Conservation (phyloP, 2,888 invertebrate species). For the Podotricha telesiphe region DNA sequence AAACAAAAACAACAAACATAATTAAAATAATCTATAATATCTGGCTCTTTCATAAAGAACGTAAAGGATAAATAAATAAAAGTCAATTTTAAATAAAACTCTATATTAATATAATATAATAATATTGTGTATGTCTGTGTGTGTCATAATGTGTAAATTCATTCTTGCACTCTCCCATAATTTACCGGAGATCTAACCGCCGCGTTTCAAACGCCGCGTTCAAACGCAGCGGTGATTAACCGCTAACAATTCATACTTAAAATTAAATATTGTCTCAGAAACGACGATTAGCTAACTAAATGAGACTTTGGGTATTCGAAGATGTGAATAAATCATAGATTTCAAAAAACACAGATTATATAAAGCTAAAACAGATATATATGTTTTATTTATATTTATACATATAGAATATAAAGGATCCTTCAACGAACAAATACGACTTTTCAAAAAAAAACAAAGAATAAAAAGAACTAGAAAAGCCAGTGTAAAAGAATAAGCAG, state of each 20-base stretch:
- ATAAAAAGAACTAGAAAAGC: conserved; percentile 14
- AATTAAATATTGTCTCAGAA: conserved; percentile 28
- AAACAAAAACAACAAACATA: no score
- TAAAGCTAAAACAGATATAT: not conserved
- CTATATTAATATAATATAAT: conserved; percentile 74
- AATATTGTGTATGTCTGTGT: conserved; percentile 57
- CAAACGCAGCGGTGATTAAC: conserved; percentile 9
- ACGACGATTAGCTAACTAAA: conserved; percentile 27
- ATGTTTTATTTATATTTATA: no score
- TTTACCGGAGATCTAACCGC: conserved; percentile 20
- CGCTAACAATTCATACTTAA: conserved; percentile 21
- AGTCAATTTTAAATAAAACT: conserved; percentile 63
- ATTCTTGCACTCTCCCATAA: conserved; percentile 55
- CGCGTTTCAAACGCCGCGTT: conserved; percentile 36
- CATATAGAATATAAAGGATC: conserved; percentile 9
- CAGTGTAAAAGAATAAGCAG: conserved; percentile 18
- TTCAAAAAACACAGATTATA: not conserved
- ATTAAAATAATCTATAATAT: no score
- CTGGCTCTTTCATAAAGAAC: no score
- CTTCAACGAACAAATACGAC: not conserved
- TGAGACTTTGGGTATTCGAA: conserved; percentile 25
- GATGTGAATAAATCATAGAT: conserved; percentile 4
- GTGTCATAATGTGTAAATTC: conserved; percentile 41
- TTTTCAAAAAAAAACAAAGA: not conserved
- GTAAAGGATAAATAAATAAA: conserved; percentile 50